Evolutionary conservation across 2,113 vertebrate species (phyloP), one percentile per base, ranked within the genome.

Genomic region (Cnemophilus loriae): DNA sequence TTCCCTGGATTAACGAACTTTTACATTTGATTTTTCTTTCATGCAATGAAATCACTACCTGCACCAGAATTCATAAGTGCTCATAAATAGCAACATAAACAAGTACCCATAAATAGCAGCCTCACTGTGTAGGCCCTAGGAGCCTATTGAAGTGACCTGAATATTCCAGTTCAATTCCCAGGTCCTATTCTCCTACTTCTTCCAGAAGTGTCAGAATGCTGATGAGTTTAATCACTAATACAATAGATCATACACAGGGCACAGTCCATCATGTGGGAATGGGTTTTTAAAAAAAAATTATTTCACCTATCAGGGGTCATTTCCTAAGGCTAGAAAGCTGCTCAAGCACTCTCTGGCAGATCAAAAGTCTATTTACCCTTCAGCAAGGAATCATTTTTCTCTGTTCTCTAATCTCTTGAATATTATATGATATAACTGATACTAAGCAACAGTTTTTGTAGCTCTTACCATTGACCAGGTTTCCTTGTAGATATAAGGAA

Each of bases 341-440:
- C 65, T 89, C 68, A 67, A 81, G 60, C 64, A 81, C 64, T 89
- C 86, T 78, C 69, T 89, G 65, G 73, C 56, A 92, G 84, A 96
- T 71, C 77, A 96, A 87, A 91, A 90, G 70, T 73, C 70, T 94
- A 61, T 91, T 94, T 95, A 91, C 74, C 89, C 78, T 91, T 96
- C 93, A 91, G 89, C 74, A 93, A 94, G 50, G 67, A 89, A 89
- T 84, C 50, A 82, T 91, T 94, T 94, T 87, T 91, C 87, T 79
- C 84, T 87, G 49, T 75, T 95, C 61, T 73, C 84, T 69, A 41
- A 85, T 91, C 67, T 94, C 63, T 69, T 95, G 81, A 89, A 90
- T 92, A 94, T 84, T 95, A 84, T 52, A 90, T 76, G 61, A 79
- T 68, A 87, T 57, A 96, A 89, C 53, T 75, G 89, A 89, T 76